phyloP scores from a whole-genome alignment of 2,888 invertebrate genomes.

The Rapana venosa region DNA sequence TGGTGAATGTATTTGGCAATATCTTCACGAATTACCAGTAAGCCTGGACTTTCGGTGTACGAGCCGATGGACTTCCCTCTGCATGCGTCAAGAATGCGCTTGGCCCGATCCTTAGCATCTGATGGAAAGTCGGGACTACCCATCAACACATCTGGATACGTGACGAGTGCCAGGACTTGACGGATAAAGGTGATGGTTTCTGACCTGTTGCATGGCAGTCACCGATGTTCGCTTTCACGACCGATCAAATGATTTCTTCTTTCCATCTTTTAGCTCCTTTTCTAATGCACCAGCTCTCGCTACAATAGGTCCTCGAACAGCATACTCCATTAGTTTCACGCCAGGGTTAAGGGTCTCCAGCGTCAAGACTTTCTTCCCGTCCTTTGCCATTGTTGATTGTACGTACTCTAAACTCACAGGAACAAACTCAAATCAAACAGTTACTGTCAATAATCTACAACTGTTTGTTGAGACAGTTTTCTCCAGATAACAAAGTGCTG shows the following conservation, averaged over 20 bases:
- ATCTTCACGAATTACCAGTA: slow-evolving; percentile 92
- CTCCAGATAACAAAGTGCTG: no score
- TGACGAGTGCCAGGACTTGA: slow-evolving; percentile 90
- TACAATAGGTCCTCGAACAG: slow-evolving; percentile 97
- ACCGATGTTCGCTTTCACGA: slow-evolving; percentile 98
- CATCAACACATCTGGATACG: slow-evolving; percentile 85
- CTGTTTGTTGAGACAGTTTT: no score
- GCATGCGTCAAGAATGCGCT: slow-evolving; percentile 84
- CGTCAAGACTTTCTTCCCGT: slow-evolving; percentile 67
- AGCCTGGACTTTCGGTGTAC: slow-evolving; percentile 87
- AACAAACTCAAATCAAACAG: neutral
- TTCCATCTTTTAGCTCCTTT: slow-evolving; percentile 84
- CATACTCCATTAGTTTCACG: slow-evolving; percentile 95
- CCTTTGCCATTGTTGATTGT: neutral
- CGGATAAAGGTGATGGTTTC: slow-evolving; percentile 94
- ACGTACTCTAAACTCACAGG: no score
- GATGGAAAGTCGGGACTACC: slow-evolving; percentile 86
- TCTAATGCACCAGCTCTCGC: slow-evolving; percentile 94
- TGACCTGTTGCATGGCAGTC: slow-evolving; percentile 99
- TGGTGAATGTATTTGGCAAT: slow-evolving; percentile 90
- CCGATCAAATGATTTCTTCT: slow-evolving; percentile 89
- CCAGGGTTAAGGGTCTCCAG: slow-evolving; percentile 92
- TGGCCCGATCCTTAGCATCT: slow-evolving; percentile 89
- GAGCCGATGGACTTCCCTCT: slow-evolving; percentile 87
- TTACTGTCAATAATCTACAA: no score